These are phyloP conservation scores for Chionis minor DNA, from an alignment of 2,113 vertebrate genomes.

Conservation along the genomic window DNA sequence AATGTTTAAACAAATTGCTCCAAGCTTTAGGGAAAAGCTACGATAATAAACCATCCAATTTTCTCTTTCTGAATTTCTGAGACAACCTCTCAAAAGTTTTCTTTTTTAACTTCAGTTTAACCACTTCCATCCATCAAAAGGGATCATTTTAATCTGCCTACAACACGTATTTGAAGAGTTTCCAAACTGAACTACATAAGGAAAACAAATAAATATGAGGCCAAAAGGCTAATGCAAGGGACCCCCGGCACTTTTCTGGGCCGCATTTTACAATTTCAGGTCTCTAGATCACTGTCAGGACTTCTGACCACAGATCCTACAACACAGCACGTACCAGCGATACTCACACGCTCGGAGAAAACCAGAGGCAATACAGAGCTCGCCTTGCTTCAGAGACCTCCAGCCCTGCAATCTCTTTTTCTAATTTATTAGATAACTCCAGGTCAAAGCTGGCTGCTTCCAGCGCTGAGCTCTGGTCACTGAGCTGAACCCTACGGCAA, in stretches of 20 bases:
- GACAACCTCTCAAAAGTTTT: not conserved
- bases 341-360: not conserved
- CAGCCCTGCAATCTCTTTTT: not conserved
- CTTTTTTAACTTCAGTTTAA: not conserved
- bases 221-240: not conserved
- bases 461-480: not conserved
- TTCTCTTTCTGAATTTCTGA: not conserved
- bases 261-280: not conserved
- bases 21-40: not conserved
- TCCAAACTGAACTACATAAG: not conserved
- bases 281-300: not conserved
- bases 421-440: not conserved
- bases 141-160: not conserved
- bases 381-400: not conserved
- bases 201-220: not conserved
- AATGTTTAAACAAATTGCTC: slow-evolving; percentile 54
- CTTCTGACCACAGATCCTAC: not conserved
- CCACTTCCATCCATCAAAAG: not conserved
- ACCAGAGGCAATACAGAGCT: not conserved
- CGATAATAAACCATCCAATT: not conserved
- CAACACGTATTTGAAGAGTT: not conserved
- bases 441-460: not conserved
- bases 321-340: accelerated
- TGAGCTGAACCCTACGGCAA: not conserved
- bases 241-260: not conserved